Conservation (phyloP, 2,113 vertebrate species). For the Dromas ardeola region DNA sequence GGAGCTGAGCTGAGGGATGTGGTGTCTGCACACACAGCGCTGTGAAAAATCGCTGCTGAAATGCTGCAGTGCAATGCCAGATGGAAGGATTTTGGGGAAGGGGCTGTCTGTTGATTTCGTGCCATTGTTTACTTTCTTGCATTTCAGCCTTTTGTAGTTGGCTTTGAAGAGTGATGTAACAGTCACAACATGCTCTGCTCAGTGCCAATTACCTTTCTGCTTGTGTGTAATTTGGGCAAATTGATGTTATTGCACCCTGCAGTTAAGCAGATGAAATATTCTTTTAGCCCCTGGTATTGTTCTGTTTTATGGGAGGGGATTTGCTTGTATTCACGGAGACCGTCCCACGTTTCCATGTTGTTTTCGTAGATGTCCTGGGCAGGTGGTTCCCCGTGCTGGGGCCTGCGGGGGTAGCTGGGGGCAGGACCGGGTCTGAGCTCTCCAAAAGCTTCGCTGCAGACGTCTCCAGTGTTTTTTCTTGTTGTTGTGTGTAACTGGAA, state of each 20-base stretch:
- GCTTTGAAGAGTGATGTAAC: constrained; percentile 44
- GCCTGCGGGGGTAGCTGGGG: neutral
- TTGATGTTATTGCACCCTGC: constrained; percentile 45
- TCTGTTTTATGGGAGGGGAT: neutral
- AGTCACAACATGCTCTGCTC: constrained; percentile 51
- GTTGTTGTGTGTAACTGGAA: neutral
- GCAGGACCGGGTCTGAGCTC: neutral
- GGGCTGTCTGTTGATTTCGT: constrained; percentile 50
- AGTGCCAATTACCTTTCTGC: constrained; percentile 51
- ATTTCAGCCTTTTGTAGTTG: constrained; percentile 54
- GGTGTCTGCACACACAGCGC: neutral
- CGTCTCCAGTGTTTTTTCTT: neutral
- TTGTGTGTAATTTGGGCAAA: constrained; percentile 47
- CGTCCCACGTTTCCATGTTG: accelerated
- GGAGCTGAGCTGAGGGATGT: neutral
- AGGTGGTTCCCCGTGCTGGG: accelerated
- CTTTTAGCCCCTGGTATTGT: neutral
- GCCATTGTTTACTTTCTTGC: constrained; percentile 72
- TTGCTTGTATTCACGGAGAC: neutral
- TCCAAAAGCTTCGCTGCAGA: neutral
- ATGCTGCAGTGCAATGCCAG: constrained; percentile 37
- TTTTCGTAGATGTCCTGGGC: neutral
- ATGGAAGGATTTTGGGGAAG: constrained; percentile 65
- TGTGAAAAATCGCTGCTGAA: neutral
- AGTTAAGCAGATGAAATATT: constrained; percentile 42